Percentiles rank a stretch among this genome's conserved stretches.
Evolutionary conservation across 2,797 vertebrate genomes (phyloP).

Genomic region (Pipistrellus kuhlii): DNA sequence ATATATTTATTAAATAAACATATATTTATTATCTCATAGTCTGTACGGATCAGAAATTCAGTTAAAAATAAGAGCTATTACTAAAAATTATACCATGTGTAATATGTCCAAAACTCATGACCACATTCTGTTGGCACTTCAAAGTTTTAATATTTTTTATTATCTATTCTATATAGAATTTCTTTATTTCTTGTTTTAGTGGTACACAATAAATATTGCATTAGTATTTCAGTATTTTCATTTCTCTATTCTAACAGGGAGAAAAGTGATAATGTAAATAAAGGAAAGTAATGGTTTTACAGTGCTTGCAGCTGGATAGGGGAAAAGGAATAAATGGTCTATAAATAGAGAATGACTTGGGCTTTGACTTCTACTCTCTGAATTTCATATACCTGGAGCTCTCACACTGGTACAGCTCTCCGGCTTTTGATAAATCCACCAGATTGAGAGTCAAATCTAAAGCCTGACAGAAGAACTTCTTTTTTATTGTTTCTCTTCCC

Average conservation of each 20-base stretch:
- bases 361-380: not conserved
- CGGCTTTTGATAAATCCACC: not conserved
- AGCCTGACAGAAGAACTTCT: not conserved
- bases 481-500: not conserved
- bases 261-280: not conserved
- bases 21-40: not conserved
- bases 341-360: not conserved
- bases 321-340: not conserved
- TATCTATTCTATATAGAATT: not conserved
- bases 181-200: not conserved
- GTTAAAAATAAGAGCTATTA: not conserved
- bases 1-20: too few species aligned
- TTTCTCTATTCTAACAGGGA: not conserved
- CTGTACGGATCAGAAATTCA: too few species aligned
- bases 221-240: not conserved
- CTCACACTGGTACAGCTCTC: not conserved
- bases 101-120: not conserved
- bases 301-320: not conserved
- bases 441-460: not conserved
- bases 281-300: not conserved
- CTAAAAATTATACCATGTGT: not conserved
- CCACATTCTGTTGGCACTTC: not conserved
- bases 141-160: not conserved
- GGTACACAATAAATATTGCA: not conserved
- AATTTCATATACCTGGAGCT: rapidly evolving